These are phyloP conservation scores for Sorex fumeus DNA, from an alignment of 2,113 vertebrate species.

Conservation along the genomic window DNA sequence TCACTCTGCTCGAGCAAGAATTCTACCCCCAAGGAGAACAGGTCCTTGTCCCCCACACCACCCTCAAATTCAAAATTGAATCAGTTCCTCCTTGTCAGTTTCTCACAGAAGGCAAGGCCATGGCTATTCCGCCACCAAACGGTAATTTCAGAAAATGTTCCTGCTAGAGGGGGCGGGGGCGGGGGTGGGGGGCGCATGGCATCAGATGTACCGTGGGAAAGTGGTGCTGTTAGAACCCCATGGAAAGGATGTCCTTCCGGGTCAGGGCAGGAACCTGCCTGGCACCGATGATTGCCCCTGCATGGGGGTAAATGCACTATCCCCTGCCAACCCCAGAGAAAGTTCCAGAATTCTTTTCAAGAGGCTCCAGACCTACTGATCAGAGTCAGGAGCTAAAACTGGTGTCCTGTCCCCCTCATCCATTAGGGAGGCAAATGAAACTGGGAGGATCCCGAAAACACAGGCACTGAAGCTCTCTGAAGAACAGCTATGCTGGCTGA, in stretches of 20 bases:
- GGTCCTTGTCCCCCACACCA: no score
- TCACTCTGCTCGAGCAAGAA: not conserved
- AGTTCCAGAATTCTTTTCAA: constrained; percentile 1
- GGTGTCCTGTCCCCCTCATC: constrained; percentile 18
- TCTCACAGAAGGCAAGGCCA: not conserved
- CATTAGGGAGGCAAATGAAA: not conserved
- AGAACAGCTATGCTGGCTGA: no score
- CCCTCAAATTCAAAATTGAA: not conserved
- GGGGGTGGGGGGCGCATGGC: no score
- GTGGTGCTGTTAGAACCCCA: not conserved
- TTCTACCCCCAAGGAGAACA: not conserved
- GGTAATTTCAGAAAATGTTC: not conserved
- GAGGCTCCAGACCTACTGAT: not conserved
- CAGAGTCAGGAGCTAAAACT: constrained; percentile 10
- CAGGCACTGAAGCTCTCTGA: not conserved
- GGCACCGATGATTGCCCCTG: not conserved
- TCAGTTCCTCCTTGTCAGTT: not conserved
- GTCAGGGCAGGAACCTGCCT: not conserved
- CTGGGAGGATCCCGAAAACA: not conserved
- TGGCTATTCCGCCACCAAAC: not conserved
- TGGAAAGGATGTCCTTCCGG: not conserved
- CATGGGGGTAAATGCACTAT: not conserved
- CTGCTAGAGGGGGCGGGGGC: not conserved
- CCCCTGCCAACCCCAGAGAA: not conserved
- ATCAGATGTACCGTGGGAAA: not conserved